Evolutionary conservation across 53 echinoderm and acorn worm genomes (phyloP).

Genomic region (Crossaster papposus): DNA sequence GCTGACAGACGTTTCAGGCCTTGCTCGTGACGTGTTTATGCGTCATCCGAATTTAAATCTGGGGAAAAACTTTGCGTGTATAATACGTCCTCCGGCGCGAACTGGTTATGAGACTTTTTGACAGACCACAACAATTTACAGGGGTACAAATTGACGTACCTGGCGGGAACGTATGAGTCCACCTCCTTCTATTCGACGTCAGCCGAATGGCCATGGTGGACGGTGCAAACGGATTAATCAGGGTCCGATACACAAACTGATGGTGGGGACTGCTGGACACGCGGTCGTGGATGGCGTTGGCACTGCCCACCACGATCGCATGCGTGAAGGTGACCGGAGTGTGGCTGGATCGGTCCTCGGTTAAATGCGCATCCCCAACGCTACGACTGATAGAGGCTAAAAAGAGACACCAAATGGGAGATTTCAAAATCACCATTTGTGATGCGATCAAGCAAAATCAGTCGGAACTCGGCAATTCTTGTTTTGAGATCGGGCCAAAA

Average conservation of each 20-base stretch:
- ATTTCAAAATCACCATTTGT: background rate
- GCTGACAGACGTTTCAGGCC: no score
- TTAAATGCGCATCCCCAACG: background rate
- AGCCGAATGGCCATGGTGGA: conserved; percentile 68
- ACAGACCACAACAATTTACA: no score
- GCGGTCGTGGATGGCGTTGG: conserved; percentile 64
- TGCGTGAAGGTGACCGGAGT: conserved; percentile 21
- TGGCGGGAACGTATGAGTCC: conserved; percentile 96
- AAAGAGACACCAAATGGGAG: background rate
- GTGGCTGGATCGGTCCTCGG: background rate
- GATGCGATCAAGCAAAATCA: no score
- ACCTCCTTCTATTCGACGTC: conserved; percentile 85
- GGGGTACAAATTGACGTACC: conserved; percentile 48
- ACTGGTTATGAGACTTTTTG: no score
- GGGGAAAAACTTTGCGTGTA: no score
- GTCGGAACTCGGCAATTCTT: no score
- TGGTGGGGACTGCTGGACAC: conserved; percentile 51
- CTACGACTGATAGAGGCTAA: conserved; percentile 45
- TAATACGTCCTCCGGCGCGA: no score
- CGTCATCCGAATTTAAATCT: no score
- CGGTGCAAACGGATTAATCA: conserved; percentile 90
- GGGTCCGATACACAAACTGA: conserved; percentile 58
- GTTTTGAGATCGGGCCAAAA: no score
- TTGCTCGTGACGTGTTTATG: no score
- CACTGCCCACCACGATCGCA: conserved; percentile 80